Base-by-base conservation (phyloP, 2,888 invertebrate species). In the Masnerella sp. region DNA sequence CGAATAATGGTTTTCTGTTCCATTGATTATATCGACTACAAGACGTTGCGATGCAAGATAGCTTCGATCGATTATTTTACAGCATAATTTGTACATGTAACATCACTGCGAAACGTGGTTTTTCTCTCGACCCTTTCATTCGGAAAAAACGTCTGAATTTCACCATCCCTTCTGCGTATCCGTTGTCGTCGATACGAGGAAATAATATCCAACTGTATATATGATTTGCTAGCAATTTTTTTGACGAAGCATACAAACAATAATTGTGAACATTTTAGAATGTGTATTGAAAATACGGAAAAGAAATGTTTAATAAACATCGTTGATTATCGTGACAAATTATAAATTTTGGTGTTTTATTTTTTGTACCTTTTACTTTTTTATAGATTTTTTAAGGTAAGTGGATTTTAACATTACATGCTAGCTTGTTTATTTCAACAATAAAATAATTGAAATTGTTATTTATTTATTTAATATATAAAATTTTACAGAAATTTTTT, bases 271-370 rank as follows among this genome's bases (percentile, higher is more conserved):
- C 51, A 62, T 73, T 73, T 73, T 73, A 73, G 73, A 62, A 68
- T 73, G 62, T 73, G 62, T 73, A 73, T 62, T 68, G 67, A 65
- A 65, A 52, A 49, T 32, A 49, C 49, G 17, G 32, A 17, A 43
- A 43, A 25, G 18, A 43, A 68, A 62, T 73, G 73, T 73, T 73
- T 62, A 73, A 73, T 73, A 73, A 73, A 73, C 68, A 67, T 62
- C 68, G 73, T 73, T 73, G 73, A 68, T 62, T 73, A 73, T 68
- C 61, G 73, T 73, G 68, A 73, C 52, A 69, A 69, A 69, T 69
- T 69, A 69, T 69, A 52, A 43, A 17, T 32, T 45, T 45, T 12
- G 22, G 5, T 25, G 25, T 25, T 4, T 25, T 25, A 25, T 25
- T 25, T 25, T 25, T 25, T 25, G n/a, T 25, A 25, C 25, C 7